Conservation (phyloP, 2,113 vertebrate genomes). For the Pelvicachromis taeniatus region DNA sequence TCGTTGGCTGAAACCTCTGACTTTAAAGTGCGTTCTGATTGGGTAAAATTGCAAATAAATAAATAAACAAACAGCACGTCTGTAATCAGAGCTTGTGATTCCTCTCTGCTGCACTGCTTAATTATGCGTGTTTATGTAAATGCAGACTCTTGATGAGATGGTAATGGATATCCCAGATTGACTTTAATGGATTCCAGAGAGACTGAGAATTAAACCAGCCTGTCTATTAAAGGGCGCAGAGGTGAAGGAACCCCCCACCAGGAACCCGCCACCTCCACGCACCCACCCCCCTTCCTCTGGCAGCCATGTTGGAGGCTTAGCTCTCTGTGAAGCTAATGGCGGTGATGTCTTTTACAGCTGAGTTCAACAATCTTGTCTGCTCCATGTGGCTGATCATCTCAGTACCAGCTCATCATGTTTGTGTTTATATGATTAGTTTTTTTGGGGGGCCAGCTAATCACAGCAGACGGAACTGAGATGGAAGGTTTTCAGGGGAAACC, state of each 20-base stretch:
- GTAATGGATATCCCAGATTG: slow-evolving; percentile 58
- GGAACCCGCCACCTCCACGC: not conserved
- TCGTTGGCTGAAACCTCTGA: not conserved
- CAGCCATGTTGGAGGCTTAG: not conserved
- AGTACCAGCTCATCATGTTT: not conserved
- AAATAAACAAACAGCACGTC: slow-evolving; percentile 17
- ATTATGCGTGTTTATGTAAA: slow-evolving; percentile 67
- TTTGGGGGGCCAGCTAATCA: not conserved
- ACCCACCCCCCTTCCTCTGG: not conserved
- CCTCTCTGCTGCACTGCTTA: slow-evolving; percentile 43
- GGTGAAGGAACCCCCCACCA: slow-evolving; percentile 25
- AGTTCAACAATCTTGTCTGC: not conserved
- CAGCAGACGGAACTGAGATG: not conserved
- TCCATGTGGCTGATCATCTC: not conserved
- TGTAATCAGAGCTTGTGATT: slow-evolving; percentile 40
- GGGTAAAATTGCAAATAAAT: slow-evolving; percentile 23
- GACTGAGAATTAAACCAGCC: slow-evolving; percentile 49
- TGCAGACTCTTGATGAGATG: slow-evolving; percentile 56
- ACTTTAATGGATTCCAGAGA: slow-evolving; percentile 61
- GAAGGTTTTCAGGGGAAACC: not conserved
- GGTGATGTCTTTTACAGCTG: not conserved
- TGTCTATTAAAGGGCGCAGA: slow-evolving; percentile 50
- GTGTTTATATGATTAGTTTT: not conserved
- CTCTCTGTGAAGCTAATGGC: not conserved
- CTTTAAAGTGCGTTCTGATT: slow-evolving; percentile 9